phyloP scores from a whole-genome alignment of 2,888 invertebrate species.

The Andrena minutula region DNA sequence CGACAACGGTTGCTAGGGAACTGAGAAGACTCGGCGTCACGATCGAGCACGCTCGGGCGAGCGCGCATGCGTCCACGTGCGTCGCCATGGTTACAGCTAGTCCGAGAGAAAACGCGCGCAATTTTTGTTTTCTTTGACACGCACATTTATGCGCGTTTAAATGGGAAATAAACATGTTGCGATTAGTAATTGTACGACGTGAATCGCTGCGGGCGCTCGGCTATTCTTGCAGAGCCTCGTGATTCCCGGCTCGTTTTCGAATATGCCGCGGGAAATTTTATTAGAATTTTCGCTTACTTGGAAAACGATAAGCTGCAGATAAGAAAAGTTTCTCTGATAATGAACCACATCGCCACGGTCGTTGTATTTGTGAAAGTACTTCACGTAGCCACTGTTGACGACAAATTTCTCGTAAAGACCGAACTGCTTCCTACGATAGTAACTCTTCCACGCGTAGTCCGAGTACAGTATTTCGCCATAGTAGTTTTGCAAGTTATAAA shows the following conservation, averaged over 20 bases:
- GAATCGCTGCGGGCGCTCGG: no score
- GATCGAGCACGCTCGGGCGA: constrained; percentile 15
- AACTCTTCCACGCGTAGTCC: constrained; percentile 47
- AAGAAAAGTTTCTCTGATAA: constrained; percentile 47
- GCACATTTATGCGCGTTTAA: no score
- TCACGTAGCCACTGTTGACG: constrained; percentile 38
- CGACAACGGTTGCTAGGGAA: constrained; percentile 30
- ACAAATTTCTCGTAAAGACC: constrained; percentile 58
- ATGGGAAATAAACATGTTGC: not conserved
- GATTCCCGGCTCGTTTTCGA: not conserved
- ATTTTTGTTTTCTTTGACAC: not conserved
- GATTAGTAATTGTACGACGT: not conserved
- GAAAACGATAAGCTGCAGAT: constrained; percentile 43
- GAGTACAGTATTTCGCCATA: constrained; percentile 43
- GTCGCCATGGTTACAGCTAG: constrained; percentile 44
- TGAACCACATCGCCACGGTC: constrained; percentile 39
- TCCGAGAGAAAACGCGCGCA: constrained; percentile 14
- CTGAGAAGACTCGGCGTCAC: constrained; percentile 3
- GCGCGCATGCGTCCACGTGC: constrained; percentile 52
- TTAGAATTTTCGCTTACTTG: constrained; percentile 43
- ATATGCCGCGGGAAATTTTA: not conserved
- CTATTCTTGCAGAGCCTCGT: not conserved
- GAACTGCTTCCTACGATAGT: constrained; percentile 47
- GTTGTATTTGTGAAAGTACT: constrained; percentile 40
- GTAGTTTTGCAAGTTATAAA: constrained; percentile 56